Conservation (phyloP, 2,888 invertebrate genomes). For the Cheilosia pagana region DNA sequence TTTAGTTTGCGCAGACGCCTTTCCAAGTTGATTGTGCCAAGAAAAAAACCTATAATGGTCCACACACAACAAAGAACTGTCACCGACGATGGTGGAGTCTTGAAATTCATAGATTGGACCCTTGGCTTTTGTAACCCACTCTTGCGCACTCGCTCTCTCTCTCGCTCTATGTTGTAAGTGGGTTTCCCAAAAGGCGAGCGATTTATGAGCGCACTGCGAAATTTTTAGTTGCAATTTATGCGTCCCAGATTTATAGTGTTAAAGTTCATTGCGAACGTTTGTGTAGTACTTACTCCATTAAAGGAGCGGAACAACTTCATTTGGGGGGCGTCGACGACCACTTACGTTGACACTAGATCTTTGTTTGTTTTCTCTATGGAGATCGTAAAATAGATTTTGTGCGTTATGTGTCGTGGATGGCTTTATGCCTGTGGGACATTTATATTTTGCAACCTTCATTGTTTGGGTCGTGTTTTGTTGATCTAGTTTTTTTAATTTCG, state of each 20-base stretch:
- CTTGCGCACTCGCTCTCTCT: conserved; percentile 17
- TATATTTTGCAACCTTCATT: conserved; percentile 50
- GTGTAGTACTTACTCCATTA: conserved; percentile 52
- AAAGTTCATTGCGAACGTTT: conserved; percentile 67
- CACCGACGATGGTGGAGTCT: conserved; percentile 7
- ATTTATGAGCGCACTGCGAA: conserved; percentile 54
- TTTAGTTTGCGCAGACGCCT: conserved; percentile 12
- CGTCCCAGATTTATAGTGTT: conserved; percentile 69
- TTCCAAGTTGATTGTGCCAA: conserved; percentile 29
- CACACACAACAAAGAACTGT: conserved; percentile 49
- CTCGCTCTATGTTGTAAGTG: conserved; percentile 9
- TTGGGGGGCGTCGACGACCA: conserved; percentile 65
- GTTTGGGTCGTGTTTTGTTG: conserved; percentile 25
- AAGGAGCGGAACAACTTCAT: conserved; percentile 64
- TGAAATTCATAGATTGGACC: conserved; percentile 60
- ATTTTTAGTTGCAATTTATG: conserved; percentile 69
- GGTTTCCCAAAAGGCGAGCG: conserved; percentile 58
- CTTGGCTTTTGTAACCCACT: conserved; percentile 60
- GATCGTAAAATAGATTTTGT: conserved; percentile 32
- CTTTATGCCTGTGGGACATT: background rate
- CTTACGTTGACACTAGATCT: conserved; percentile 59
- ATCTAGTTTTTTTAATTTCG: conserved; percentile 55
- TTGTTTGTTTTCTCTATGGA: conserved; percentile 12
- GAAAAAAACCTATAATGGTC: conserved; percentile 19
- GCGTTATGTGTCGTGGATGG: conserved; percentile 21